phyloP scores from a whole-genome alignment of 1,140 invertebrate species.

The Coelopa frigida region DNA sequence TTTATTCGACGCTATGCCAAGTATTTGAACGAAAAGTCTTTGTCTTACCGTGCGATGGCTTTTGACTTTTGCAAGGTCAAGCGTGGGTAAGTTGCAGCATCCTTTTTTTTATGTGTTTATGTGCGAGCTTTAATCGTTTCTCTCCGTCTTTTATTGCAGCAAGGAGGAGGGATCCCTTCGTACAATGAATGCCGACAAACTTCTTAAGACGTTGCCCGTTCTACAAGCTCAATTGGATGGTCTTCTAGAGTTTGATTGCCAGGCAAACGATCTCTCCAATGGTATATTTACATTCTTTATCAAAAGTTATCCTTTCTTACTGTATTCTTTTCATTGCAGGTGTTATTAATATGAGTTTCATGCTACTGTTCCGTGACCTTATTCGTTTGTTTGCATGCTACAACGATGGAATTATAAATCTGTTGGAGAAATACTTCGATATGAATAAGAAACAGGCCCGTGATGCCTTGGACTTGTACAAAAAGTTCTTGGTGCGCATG shows the following conservation, averaged over 20 bases:
- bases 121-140: neutral
- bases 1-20: conserved; percentile 97
- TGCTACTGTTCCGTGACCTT: conserved; percentile 96
- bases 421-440: conserved; percentile 98
- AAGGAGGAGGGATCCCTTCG: conserved; percentile 95
- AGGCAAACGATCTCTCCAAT: conserved; percentile 93
- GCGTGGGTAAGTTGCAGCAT: conserved; percentile 69
- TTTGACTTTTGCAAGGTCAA: conserved; percentile 99
- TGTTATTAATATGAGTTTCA: conserved; percentile 97
- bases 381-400: conserved; percentile 99
- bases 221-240: conserved; percentile 93
- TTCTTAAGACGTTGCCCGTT: conserved; percentile 93
- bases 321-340: conserved; percentile 19
- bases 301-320: neutral
- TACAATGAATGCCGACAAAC: conserved; percentile 95
- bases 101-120: neutral
- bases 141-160: conserved; percentile 17
- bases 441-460: conserved; percentile 99
- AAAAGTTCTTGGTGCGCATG: conserved; percentile 98
- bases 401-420: conserved; percentile 99
- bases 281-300: conserved; percentile 46
- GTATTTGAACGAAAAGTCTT: conserved; percentile 98
- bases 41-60: conserved; percentile 95
- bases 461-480: conserved; percentile 97
- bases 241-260: conserved; percentile 95